phyloP scores from a whole-genome alignment of 2,888 invertebrate species.

The Odontocerum albicorne region DNA sequence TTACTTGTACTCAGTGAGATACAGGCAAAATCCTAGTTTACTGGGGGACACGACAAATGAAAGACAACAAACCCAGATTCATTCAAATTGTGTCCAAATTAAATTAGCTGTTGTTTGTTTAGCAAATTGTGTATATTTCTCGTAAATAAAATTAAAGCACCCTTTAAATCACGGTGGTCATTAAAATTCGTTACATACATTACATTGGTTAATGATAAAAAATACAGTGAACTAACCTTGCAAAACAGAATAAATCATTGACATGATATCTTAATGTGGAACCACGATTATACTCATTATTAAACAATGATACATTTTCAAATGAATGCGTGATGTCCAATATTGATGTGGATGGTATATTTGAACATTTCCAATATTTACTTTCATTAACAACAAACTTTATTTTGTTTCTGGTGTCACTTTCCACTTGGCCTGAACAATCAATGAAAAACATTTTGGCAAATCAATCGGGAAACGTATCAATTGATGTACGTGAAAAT shows the following conservation, averaged over 20 bases:
- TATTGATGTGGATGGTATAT: background rate
- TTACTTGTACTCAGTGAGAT: too few species aligned
- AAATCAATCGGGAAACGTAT: too few species aligned
- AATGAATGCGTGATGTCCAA: background rate
- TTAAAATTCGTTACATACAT: too few species aligned
- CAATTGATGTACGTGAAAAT: too few species aligned
- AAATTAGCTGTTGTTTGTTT: too few species aligned
- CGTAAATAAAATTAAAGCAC: slow-evolving; percentile 3
- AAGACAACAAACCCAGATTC: too few species aligned
- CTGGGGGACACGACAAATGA: too few species aligned
- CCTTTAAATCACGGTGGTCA: background rate
- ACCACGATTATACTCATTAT: slow-evolving; percentile 22
- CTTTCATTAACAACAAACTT: background rate
- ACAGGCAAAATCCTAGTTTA: too few species aligned
- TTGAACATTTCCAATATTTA: background rate
- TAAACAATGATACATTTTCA: slow-evolving; percentile 20
- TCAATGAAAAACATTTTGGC: slow-evolving; percentile 2
- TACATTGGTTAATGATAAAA: background rate
- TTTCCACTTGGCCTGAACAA: background rate
- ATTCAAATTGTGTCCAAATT: too few species aligned
- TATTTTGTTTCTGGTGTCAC: background rate
- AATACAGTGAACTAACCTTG: slow-evolving; percentile 6
- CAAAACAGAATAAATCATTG: slow-evolving; percentile 27
- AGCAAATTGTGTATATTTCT: too few species aligned
- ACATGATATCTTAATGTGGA: slow-evolving; percentile 13